Conservation (phyloP, 2,888 invertebrate species). For the Opisthograptis luteolata region DNA sequence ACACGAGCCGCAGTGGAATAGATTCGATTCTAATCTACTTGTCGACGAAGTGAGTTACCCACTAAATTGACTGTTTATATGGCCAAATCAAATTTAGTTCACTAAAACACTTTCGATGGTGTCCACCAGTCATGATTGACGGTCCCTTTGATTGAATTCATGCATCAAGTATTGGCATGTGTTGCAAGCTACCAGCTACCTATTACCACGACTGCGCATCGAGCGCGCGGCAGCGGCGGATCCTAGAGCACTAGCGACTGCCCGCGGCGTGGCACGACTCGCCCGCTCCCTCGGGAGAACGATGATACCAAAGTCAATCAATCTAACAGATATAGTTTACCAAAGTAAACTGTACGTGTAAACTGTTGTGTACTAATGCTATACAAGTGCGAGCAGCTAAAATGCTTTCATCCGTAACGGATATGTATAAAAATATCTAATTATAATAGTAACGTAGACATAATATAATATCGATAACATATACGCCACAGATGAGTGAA, state of each 20-base stretch:
- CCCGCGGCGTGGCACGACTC: conserved; percentile 14
- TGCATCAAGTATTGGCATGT: conserved; percentile 2
- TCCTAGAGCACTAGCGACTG: neutral
- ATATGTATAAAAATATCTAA: conserved; percentile 51
- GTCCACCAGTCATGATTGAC: too few species aligned
- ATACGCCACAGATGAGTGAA: conserved; percentile 18
- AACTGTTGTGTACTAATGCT: conserved; percentile 74
- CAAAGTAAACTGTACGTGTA: conserved; percentile 70
- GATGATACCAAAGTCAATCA: conserved; percentile 81
- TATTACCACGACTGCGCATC: neutral
- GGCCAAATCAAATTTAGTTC: too few species aligned
- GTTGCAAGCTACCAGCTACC: neutral
- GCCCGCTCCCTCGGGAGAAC: conserved; percentile 25
- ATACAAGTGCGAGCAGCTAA: conserved; percentile 83
- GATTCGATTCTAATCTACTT: too few species aligned
- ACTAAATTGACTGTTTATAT: too few species aligned
- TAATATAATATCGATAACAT: conserved; percentile 8
- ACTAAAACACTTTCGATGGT: too few species aligned
- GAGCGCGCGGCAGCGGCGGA: neutral
- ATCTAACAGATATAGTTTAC: conserved; percentile 76
- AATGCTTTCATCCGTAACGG: conserved; percentile 67
- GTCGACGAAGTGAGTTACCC: too few species aligned
- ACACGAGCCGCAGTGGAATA: too few species aligned
- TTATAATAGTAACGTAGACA: conserved; percentile 51
- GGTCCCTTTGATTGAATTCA: neutral